Percentiles rank a stretch among this genome's conserved stretches.
Conservation (phyloP, 2,888 invertebrate genomes). For the Ochropleura leucogaster region DNA sequence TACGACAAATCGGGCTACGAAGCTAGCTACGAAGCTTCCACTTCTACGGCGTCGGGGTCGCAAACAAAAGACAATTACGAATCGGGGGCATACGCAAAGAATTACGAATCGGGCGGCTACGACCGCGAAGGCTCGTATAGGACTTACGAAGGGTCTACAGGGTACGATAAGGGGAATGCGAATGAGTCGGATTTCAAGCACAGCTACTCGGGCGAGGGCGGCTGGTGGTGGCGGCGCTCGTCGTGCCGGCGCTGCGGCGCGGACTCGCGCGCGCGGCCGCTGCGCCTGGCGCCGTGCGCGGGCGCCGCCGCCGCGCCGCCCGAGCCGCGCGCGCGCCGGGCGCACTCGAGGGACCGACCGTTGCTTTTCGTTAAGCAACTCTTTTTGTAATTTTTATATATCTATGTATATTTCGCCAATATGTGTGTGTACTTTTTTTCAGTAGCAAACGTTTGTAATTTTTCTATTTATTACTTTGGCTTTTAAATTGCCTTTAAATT, state of each 20-base stretch:
- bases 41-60: constrained; percentile 53
- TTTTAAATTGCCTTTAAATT: constrained; percentile 30
- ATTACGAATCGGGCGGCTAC: constrained; percentile 62
- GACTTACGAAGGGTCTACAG: constrained; percentile 72
- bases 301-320: constrained; percentile 6
- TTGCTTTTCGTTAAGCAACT: constrained; percentile 84
- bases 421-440: constrained; percentile 39
- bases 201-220: constrained; percentile 76
- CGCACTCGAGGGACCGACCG: constrained; percentile 83
- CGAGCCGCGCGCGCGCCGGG: constrained; percentile 61
- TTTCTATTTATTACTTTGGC: constrained; percentile 26
- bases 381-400: constrained; percentile 74
- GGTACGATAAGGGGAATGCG: constrained; percentile 67
- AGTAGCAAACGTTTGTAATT: constrained; percentile 39
- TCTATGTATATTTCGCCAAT: constrained; percentile 40
- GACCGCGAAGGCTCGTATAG: constrained; percentile 57
- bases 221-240: constrained; percentile 79
- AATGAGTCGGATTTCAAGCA: constrained; percentile 68
- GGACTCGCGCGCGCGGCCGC: constrained; percentile 71
- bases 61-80: constrained; percentile 59
- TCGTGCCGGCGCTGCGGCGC: constrained; percentile 83
- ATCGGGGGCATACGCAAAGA: constrained; percentile 55
- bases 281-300: constrained; percentile 72
- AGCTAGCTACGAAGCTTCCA: constrained; percentile 59
- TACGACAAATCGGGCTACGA: constrained; percentile 64